phyloP scores from a whole-genome alignment of 2,113 vertebrate species.

The Capreolus pygargus region DNA sequence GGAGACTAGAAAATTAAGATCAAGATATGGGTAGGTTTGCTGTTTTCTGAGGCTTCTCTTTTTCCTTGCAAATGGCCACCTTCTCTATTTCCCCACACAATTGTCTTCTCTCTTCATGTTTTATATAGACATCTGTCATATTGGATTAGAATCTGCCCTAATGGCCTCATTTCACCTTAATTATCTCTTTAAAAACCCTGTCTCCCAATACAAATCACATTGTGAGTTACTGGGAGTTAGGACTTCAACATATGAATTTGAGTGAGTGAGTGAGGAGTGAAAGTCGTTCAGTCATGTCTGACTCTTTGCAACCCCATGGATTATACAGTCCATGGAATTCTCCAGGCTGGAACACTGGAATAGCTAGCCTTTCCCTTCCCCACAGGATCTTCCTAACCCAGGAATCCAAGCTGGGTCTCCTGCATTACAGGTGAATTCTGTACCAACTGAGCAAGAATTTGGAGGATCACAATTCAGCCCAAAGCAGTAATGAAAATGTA shows the following conservation, averaged over 20 bases:
- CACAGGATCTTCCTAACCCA: neutral
- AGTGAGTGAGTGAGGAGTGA: neutral
- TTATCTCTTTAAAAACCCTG: neutral
- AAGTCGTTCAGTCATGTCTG: neutral
- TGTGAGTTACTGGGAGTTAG: neutral
- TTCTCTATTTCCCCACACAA: neutral
- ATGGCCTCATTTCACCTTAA: neutral
- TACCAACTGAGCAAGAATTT: neutral
- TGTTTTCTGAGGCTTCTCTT: neutral
- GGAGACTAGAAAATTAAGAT: neutral
- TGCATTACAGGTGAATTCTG: neutral
- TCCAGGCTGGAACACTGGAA: neutral
- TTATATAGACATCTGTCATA: neutral
- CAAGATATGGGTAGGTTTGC: neutral
- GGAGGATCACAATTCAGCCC: neutral
- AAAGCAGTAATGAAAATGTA: neutral
- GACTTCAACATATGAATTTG: neutral
- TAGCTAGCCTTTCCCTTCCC: neutral
- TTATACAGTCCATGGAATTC: neutral
- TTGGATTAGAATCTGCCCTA: neutral
- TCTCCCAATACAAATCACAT: neutral
- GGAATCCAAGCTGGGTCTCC: neutral
- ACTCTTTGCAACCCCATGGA: neutral
- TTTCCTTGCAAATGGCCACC: neutral
- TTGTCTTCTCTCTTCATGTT: neutral